These are phyloP conservation scores for Phyllostomus hastatus DNA, from an alignment of 2,113 vertebrate genomes.

Conservation along the genomic window DNA sequence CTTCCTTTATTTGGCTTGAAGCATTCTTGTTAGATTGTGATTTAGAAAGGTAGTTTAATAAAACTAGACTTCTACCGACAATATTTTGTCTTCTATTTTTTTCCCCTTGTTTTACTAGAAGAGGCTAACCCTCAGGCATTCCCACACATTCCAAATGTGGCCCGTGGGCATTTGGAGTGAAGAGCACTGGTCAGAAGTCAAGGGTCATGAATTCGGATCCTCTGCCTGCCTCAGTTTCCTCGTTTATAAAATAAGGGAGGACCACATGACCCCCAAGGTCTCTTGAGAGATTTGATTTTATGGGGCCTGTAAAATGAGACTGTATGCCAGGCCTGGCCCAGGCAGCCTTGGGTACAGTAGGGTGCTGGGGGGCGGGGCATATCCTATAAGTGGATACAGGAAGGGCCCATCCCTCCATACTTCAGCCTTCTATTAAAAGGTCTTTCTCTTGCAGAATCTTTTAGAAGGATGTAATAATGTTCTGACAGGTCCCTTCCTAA, in stretches of 20 bases:
- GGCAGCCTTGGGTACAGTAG: background rate
- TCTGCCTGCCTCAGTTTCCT: background rate
- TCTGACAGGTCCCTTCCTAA: background rate
- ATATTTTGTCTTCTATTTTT: background rate
- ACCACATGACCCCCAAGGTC: background rate
- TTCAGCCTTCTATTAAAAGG: background rate
- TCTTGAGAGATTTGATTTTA: background rate
- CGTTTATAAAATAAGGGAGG: background rate
- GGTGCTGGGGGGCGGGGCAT: no score
- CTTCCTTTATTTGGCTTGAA: conserved; percentile 66
- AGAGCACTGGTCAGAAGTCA: background rate
- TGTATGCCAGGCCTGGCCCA: background rate
- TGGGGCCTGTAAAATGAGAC: background rate
- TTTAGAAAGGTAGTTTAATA: conserved; percentile 72
- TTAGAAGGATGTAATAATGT: background rate
- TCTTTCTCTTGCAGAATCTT: background rate
- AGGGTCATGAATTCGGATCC: background rate
- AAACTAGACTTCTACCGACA: conserved; percentile 30
- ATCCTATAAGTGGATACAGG: background rate
- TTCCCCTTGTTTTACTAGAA: background rate
- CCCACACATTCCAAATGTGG: background rate
- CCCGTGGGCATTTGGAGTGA: background rate
- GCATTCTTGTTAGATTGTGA: conserved; percentile 69
- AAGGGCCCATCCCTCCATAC: background rate
- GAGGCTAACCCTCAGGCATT: background rate